Evolutionary conservation across 2,888 invertebrate species (phyloP).

Genomic region (Alloplasta piceator): DNA sequence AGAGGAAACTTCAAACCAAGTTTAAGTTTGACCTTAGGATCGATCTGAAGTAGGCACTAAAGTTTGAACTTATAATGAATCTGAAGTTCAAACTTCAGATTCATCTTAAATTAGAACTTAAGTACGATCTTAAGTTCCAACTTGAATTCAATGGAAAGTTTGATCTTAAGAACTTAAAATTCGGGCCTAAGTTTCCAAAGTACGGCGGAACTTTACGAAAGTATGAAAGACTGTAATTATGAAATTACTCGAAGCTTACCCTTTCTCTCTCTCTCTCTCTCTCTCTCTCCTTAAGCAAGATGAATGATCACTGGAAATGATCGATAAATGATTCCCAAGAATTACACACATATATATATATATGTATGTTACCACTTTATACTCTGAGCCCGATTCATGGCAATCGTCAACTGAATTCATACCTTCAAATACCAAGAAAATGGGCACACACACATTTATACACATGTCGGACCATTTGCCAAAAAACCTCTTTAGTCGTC

Average conservation of each 20-base stretch:
- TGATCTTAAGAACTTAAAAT: too few relatives aligned
- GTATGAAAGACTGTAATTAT: neutral
- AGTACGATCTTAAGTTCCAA: too few relatives aligned
- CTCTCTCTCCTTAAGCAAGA: neutral
- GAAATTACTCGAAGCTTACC: slow-evolving; percentile 1
- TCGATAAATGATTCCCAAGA: slow-evolving; percentile 53
- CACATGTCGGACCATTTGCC: neutral
- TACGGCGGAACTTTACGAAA: too few relatives aligned
- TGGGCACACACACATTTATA: too few relatives aligned
- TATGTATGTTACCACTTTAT: neutral
- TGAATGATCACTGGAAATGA: slow-evolving; percentile 43
- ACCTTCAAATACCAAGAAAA: neutral
- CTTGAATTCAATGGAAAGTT: too few relatives aligned
- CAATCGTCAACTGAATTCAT: neutral
- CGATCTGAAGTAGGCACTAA: too few relatives aligned
- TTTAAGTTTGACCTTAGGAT: too few relatives aligned
- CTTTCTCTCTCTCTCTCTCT: neutral
- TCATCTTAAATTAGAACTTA: too few relatives aligned
- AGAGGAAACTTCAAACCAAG: too few relatives aligned
- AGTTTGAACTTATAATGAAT: too few relatives aligned
- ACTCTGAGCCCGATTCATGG: neutral
- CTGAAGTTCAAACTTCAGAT: too few relatives aligned
- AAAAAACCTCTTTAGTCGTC: neutral
- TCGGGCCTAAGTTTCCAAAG: too few relatives aligned
- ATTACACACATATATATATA: neutral